Conservation (phyloP, 2,797 vertebrate genomes). For the Microctenopoma steveboyesi region DNA sequence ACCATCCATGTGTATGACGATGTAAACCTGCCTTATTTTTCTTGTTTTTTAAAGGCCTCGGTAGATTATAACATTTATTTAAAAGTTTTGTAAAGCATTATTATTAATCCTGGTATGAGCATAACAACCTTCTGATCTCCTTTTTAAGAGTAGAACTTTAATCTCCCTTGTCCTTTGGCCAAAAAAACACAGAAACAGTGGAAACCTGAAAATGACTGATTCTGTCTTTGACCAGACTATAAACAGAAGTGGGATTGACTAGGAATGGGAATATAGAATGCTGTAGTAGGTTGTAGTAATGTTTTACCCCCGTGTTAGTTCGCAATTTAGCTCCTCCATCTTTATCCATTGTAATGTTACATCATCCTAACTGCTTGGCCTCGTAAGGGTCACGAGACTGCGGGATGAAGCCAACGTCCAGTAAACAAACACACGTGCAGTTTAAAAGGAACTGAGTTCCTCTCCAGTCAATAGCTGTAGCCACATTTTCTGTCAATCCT, state of each 20-base stretch:
- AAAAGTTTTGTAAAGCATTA: too few relatives aligned
- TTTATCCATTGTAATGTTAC: not conserved
- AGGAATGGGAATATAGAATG: not conserved
- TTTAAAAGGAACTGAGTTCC: not conserved
- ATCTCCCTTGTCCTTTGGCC: too few relatives aligned
- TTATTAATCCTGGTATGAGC: too few relatives aligned
- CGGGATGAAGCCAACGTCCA: not conserved
- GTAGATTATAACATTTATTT: too few relatives aligned
- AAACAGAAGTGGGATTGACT: not conserved
- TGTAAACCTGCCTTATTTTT: not conserved
- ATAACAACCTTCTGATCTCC: too few relatives aligned
- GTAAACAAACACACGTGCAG: not conserved
- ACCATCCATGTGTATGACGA: not conserved
- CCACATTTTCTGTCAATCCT: not conserved
- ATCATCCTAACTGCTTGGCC: too few relatives aligned
- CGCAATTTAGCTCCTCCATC: not conserved
- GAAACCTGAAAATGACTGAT: too few relatives aligned
- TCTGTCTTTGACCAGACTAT: not conserved
- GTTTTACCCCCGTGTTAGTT: not conserved
- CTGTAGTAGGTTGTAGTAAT: too few relatives aligned
- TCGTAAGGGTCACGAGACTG: too few relatives aligned
- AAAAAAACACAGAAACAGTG: too few relatives aligned
- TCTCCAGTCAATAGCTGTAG: not conserved
- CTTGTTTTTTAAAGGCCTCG: not conserved
- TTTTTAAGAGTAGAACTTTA: too few relatives aligned